Conservation (phyloP, 30 jellyfish, hydroid and myxozoan genomes). For the Pelagia noctiluca region DNA sequence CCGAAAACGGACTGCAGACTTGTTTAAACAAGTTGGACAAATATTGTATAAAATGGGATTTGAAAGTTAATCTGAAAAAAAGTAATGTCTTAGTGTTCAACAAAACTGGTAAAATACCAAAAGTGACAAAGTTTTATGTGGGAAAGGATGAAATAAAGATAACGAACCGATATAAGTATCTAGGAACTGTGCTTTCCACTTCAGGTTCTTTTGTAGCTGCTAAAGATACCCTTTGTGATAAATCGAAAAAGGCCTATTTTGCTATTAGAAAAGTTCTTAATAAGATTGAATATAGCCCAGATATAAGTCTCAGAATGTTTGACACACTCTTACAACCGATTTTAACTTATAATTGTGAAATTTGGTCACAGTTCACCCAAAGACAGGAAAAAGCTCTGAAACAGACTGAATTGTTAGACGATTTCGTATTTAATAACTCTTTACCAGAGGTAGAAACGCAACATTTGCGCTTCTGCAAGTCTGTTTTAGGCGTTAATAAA, state of each 20-base stretch:
- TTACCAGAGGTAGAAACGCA: too few species aligned
- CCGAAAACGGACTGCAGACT: not conserved
- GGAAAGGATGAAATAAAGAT: not conserved
- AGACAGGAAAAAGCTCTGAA: not conserved
- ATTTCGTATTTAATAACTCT: too few species aligned
- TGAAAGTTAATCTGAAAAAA: not conserved
- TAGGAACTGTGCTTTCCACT: constrained; percentile 13
- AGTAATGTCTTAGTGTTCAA: constrained; percentile 19
- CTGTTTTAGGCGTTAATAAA: too few species aligned
- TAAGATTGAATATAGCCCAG: not conserved
- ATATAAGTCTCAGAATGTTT: not conserved
- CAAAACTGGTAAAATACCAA: constrained; percentile 30
- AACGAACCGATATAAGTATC: constrained; percentile 4
- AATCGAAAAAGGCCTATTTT: not conserved
- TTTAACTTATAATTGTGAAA: not conserved
- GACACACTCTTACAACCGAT: not conserved
- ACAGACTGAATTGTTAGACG: too few species aligned
- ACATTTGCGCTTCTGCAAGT: too few species aligned
- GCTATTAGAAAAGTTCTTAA: not conserved
- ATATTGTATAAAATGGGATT: not conserved
- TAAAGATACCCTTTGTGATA: not conserved
- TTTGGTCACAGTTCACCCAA: not conserved
- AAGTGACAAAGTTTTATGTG: not conserved
- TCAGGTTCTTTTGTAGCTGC: not conserved
- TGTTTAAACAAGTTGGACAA: not conserved